Conservation (phyloP, 2,888 invertebrate species). For the Dasypogon diadema region DNA sequence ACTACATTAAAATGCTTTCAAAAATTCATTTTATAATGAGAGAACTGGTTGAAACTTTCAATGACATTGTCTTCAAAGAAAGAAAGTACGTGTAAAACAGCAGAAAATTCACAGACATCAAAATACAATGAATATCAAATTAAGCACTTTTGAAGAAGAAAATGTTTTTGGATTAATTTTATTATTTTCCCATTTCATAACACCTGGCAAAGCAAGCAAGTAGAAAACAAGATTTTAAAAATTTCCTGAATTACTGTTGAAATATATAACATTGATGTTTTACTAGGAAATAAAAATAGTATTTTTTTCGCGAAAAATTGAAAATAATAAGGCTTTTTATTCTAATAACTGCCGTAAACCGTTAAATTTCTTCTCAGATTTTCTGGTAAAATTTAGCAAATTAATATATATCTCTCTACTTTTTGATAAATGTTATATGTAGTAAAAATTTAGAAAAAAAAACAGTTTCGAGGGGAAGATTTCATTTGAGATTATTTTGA, state of each 20-base stretch:
- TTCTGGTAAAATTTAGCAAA: too few relatives aligned
- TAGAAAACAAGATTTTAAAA: constrained; percentile 42
- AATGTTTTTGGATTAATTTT: constrained; percentile 43
- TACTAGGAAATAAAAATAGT: too few relatives aligned
- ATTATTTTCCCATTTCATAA: constrained; percentile 48
- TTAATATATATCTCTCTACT: too few relatives aligned
- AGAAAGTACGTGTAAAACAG: constrained; percentile 46
- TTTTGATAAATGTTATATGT: too few relatives aligned
- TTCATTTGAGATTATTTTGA: too few relatives aligned
- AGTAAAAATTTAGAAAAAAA: too few relatives aligned
- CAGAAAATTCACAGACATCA: constrained; percentile 51
- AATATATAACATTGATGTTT: too few relatives aligned
- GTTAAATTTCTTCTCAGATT: too few relatives aligned
- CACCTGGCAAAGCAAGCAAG: constrained; percentile 47
- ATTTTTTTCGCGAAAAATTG: too few relatives aligned
- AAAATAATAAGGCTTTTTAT: too few relatives aligned
- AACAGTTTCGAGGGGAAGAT: too few relatives aligned
- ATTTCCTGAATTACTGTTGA: constrained; percentile 44
- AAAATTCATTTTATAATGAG: constrained; percentile 42
- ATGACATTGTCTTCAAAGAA: constrained; percentile 43
- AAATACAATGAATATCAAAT: constrained; percentile 49
- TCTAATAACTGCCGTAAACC: too few relatives aligned
- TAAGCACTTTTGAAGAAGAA: constrained; percentile 41
- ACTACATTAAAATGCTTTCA: constrained; percentile 47
- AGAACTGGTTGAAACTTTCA: constrained; percentile 28